These are phyloP conservation scores for Poeciliopsis gracilis DNA, from an alignment of 2,797 vertebrate genomes.

Conservation along the genomic window DNA sequence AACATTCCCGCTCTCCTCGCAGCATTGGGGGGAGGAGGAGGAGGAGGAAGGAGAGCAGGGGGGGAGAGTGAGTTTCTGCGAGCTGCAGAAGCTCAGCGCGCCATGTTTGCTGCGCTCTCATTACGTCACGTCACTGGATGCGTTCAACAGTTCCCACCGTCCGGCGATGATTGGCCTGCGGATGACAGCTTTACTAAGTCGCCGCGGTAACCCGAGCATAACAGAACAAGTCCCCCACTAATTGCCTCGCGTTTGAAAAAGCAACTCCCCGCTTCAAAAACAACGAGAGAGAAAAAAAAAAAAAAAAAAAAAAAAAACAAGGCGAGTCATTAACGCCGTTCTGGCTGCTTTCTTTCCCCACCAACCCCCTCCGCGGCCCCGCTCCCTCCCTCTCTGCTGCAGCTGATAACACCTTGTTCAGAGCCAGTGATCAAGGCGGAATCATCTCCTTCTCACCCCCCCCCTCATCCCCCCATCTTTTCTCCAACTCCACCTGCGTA, in stretches of 20 bases:
- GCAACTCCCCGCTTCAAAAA: conserved; percentile 68
- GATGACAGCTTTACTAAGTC: conserved; percentile 61
- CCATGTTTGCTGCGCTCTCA: neutral
- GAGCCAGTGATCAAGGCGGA: conserved; percentile 73
- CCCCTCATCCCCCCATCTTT: conserved; percentile 73
- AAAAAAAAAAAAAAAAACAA: conserved; percentile 59
- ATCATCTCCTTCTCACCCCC: conserved; percentile 75
- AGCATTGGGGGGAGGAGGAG: neutral
- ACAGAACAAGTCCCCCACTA: conserved; percentile 72
- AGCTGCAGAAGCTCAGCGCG: neutral
- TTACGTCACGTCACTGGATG: conserved; percentile 24
- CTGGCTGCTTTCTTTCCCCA: conserved; percentile 65
- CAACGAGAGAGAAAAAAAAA: conserved; percentile 1
- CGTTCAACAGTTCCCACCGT: conserved; percentile 34
- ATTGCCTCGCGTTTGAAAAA: conserved; percentile 77
- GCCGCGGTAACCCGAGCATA: conserved; percentile 60
- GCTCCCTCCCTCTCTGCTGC: conserved; percentile 31
- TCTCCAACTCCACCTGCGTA: conserved; percentile 83
- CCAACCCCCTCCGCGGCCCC: conserved; percentile 15
- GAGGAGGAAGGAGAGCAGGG: too few relatives aligned
- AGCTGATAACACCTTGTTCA: conserved; percentile 76
- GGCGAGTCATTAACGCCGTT: conserved; percentile 77
- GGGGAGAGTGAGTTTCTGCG: neutral
- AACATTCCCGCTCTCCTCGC: conserved; percentile 7
- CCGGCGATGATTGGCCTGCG: conserved; percentile 61